Evolutionary conservation across 2,888 invertebrate genomes (phyloP).

Genomic region (Leptinotarsa haldemani): DNA sequence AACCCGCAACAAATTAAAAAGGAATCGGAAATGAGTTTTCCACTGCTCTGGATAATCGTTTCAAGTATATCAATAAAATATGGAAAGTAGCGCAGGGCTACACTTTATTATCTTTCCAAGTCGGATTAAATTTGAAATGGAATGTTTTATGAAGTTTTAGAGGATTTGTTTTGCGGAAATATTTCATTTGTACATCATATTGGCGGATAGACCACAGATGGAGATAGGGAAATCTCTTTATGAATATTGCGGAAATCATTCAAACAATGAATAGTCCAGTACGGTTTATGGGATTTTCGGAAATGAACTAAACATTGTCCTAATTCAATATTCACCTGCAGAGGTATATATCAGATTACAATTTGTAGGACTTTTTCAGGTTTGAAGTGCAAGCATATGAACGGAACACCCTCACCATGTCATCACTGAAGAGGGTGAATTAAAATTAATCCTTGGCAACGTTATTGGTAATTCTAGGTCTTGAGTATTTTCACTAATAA

Average conservation of each 20-base stretch:
- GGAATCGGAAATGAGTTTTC: conserved; percentile 34
- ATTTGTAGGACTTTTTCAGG: background rate
- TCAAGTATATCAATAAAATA: conserved; percentile 28
- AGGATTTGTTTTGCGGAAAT: conserved; percentile 10
- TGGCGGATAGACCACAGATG: conserved; percentile 1
- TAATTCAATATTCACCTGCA: too few species aligned
- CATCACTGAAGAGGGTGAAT: too few species aligned
- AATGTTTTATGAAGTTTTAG: conserved; percentile 17
- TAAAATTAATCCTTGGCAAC: too few species aligned
- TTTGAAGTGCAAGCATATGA: background rate
- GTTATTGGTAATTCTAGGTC: too few species aligned
- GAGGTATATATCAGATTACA: background rate
- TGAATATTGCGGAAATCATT: background rate
- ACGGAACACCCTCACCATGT: too few species aligned
- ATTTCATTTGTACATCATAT: conserved; percentile 6
- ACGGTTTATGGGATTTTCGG: background rate
- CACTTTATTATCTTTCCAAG: conserved; percentile 26
- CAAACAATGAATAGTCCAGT: background rate
- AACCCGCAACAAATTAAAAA: conserved; percentile 32
- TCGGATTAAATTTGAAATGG: conserved; percentile 20
- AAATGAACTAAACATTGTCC: background rate
- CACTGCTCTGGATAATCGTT: conserved; percentile 29
- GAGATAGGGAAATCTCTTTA: background rate
- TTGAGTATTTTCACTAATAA: too few species aligned
- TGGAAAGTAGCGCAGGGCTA: conserved; percentile 19